Conservation (phyloP, 2,888 invertebrate species). For the Synergus umbraculus region DNA sequence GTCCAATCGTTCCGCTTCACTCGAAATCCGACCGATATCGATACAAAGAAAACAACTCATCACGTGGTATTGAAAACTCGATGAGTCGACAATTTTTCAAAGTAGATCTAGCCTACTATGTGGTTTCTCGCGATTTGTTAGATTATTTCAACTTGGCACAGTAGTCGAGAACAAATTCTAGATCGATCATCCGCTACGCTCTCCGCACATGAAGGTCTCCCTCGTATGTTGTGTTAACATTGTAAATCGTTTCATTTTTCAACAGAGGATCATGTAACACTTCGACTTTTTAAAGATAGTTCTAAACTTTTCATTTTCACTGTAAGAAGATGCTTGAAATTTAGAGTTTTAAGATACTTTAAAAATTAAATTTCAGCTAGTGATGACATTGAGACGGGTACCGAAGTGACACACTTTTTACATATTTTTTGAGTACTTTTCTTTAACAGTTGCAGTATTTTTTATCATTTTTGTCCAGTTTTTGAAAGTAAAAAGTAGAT, state of each 20-base stretch:
- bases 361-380: too few relatives aligned
- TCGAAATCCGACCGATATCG: slow-evolving; percentile 1
- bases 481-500: too few relatives aligned
- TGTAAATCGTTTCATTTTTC: background rate
- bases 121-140: background rate
- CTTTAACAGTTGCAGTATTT: too few relatives aligned
- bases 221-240: background rate
- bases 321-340: too few relatives aligned
- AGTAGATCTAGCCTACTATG: background rate
- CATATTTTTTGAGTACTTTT: too few relatives aligned
- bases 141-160: slow-evolving; percentile 13
- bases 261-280: background rate
- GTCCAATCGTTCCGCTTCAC: background rate
- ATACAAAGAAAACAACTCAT: background rate
- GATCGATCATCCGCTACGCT: slow-evolving; percentile 19
- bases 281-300: too few relatives aligned
- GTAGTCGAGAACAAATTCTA: slow-evolving; percentile 24
- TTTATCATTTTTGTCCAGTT: too few relatives aligned
- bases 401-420: too few relatives aligned
- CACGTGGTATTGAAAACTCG: background rate
- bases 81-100: background rate
- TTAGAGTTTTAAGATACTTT: too few relatives aligned
- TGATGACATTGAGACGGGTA: too few relatives aligned
- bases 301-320: too few relatives aligned
- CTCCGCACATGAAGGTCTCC: background rate